These are phyloP conservation scores for Pardalotus punctatus DNA, from an alignment of 2,113 vertebrate genomes.

Conservation along the genomic window DNA sequence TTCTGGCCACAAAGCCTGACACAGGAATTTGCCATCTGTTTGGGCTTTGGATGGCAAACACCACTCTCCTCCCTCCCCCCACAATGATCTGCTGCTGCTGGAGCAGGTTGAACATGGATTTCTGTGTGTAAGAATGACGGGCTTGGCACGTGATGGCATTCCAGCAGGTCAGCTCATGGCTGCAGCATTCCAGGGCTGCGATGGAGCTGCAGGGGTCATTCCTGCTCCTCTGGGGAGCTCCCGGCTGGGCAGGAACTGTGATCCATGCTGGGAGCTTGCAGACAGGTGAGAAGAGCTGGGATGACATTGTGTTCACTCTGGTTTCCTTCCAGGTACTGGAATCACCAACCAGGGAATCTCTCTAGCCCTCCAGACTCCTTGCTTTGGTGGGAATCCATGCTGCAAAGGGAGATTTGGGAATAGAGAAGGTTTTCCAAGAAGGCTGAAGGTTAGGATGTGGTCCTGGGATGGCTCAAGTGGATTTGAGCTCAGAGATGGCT, in stretches of 20 bases:
- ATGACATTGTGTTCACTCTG: not conserved
- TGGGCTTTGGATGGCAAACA: conserved; percentile 3
- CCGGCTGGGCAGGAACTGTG: not conserved
- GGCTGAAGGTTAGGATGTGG: not conserved
- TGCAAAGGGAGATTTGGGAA: not conserved
- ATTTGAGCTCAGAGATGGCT: not conserved
- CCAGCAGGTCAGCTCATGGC: not conserved
- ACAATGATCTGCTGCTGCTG: not conserved
- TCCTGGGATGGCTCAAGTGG: not conserved
- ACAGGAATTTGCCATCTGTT: conserved; percentile 47
- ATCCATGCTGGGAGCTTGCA: accelerated
- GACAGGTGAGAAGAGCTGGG: not conserved
- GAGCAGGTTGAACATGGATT: not conserved
- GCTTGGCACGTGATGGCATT: not conserved
- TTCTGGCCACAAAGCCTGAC: conserved; percentile 2
- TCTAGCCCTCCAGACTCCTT: not conserved
- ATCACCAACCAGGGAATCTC: not conserved
- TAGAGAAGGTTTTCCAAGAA: not conserved
- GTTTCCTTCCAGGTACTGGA: not conserved
- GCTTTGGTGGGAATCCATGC: not conserved
- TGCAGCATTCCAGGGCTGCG: not conserved
- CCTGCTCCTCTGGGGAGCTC: not conserved
- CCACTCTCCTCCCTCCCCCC: not conserved
- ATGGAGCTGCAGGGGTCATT: not conserved
- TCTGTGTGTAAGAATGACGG: not conserved